Conservation (phyloP, 2,113 vertebrate genomes). For the Corydoras sp. region DNA sequence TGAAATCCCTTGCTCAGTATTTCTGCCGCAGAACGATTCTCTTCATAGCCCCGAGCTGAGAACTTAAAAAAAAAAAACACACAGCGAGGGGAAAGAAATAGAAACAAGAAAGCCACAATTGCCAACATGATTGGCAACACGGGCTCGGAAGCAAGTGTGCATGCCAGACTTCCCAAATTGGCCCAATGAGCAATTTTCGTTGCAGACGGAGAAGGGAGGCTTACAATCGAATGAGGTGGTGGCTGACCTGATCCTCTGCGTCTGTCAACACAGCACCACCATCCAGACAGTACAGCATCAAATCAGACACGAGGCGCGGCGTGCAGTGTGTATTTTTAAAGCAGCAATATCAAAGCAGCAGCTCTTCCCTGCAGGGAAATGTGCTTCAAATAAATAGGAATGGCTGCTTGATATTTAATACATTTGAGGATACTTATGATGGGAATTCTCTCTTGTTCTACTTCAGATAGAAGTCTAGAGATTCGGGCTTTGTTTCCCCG, state of each 20-base stretch:
- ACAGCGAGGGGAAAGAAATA: not conserved
- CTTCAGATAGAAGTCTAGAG: conserved; percentile 9
- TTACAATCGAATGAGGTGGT: conserved; percentile 3
- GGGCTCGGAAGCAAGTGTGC: conserved; percentile 16
- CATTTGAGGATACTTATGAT: not conserved
- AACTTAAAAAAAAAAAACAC: conserved; percentile 2
- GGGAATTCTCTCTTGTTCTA: conserved; percentile 6
- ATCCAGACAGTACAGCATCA: conserved; percentile 25
- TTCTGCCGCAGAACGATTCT: conserved; percentile 14
- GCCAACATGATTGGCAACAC: conserved; percentile 34
- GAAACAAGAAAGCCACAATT: conserved; percentile 33
- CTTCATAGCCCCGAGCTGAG: not conserved
- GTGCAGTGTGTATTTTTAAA: conserved; percentile 1
- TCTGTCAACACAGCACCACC: conserved; percentile 1
- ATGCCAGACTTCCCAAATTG: conserved; percentile 26
- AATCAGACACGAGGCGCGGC: conserved; percentile 11
- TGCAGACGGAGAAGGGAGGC: conserved; percentile 10
- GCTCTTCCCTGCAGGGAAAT: not conserved
- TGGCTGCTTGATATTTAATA: conserved; percentile 4
- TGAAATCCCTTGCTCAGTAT: conserved; percentile 43
- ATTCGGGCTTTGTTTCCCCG: not conserved
- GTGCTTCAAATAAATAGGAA: conserved; percentile 6
- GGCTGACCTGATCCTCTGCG: not conserved
- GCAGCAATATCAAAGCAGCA: not conserved
- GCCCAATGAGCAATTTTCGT: conserved; percentile 31